Evolutionary conservation across 2,113 vertebrate species (phyloP).

Genomic region (Dendrocopos noguchii): DNA sequence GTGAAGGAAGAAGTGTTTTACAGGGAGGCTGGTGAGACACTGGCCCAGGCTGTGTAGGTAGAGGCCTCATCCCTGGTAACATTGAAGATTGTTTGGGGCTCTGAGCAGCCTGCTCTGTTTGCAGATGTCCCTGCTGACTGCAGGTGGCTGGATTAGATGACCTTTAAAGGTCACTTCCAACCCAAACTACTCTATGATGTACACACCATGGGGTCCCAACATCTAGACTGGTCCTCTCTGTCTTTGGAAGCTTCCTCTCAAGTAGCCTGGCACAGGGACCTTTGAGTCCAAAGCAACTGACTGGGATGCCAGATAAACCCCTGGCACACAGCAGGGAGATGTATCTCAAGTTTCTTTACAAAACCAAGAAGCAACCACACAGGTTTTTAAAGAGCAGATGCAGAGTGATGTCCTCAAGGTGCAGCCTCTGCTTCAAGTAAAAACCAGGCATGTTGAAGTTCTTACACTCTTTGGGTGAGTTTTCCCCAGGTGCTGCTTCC

Average conservation of each 20-base stretch:
- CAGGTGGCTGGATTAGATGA: background rate
- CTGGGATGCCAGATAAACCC: background rate
- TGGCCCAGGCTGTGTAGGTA: background rate
- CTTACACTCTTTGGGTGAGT: background rate
- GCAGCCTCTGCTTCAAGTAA: background rate
- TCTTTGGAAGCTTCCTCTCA: background rate
- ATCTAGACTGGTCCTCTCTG: rapidly evolving
- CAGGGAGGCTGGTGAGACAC: background rate
- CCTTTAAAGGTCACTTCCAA: background rate
- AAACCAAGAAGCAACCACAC: background rate
- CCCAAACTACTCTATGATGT: too few relatives aligned
- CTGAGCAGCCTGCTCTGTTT: background rate
- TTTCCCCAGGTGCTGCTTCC: background rate
- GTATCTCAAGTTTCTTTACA: background rate
- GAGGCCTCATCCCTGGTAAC: background rate
- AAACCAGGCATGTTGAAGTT: background rate
- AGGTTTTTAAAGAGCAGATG: background rate
- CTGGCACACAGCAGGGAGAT: rapidly evolving
- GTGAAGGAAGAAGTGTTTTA: background rate
- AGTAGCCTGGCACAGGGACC: background rate
- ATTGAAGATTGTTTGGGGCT: background rate
- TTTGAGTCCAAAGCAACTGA: background rate
- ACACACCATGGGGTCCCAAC: background rate
- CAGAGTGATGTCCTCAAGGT: background rate
- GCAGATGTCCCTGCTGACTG: background rate